Conservation (phyloP, 1,140 invertebrate genomes). For the Cyclina sinensis region DNA sequence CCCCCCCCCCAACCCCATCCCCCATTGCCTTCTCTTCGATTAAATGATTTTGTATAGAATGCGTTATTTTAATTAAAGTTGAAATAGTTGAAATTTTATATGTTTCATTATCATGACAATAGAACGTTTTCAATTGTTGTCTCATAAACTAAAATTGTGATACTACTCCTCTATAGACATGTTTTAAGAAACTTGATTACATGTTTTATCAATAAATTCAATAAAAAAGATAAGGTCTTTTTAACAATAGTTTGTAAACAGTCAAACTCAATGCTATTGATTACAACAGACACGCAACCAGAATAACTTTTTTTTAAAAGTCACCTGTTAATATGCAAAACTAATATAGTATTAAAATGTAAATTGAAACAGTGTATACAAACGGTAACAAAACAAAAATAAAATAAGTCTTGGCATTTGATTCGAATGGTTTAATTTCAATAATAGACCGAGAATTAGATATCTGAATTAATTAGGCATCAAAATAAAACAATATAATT, state of each 20-base stretch:
- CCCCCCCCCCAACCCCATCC: no score
- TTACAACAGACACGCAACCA: background rate
- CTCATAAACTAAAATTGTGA: no score
- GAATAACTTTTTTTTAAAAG: background rate
- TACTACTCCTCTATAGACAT: background rate
- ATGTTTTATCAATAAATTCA: background rate
- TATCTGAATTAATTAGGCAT: background rate
- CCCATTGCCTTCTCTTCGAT: no score
- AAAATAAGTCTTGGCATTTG: background rate
- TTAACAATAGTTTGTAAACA: slow-evolving; percentile 15
- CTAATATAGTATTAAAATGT: background rate
- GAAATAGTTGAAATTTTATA: no score
- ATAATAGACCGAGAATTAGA: background rate
- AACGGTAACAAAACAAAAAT: background rate
- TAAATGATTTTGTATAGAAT: no score
- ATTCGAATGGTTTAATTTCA: background rate
- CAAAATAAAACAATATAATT: background rate
- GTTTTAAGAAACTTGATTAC: background rate
- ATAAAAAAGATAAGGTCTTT: background rate
- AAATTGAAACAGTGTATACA: slow-evolving; percentile 3
- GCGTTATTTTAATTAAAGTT: no score
- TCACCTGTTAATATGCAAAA: background rate
- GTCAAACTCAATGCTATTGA: background rate
- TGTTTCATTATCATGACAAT: no score
- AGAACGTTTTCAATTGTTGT: no score